These are phyloP conservation scores for Linyphia triangularis DNA, from an alignment of 2,888 invertebrate species.

Conservation along the genomic window DNA sequence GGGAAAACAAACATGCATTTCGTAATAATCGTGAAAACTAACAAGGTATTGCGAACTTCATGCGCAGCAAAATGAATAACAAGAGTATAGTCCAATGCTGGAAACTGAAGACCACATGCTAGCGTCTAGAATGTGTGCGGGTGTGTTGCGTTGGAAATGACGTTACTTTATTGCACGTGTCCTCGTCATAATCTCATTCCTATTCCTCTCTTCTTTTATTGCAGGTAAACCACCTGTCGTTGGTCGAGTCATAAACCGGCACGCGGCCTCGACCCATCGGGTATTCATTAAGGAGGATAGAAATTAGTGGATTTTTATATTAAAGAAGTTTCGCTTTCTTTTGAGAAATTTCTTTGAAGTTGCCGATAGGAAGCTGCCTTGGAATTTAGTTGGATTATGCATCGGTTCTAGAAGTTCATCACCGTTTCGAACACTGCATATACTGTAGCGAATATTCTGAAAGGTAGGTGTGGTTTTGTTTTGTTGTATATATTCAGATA, in stretches of 20 bases:
- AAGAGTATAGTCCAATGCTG: neutral
- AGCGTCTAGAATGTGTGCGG: conserved; percentile 2
- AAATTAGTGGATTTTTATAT: neutral
- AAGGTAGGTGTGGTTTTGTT: neutral
- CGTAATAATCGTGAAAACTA: neutral
- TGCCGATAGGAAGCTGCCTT: neutral
- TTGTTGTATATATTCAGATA: no score
- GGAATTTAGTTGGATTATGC: neutral
- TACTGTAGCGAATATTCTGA: neutral
- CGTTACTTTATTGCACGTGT: conserved; percentile 58
- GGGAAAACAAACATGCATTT: neutral
- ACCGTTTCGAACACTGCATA: neutral
- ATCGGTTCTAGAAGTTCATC: neutral
- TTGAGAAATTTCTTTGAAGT: neutral
- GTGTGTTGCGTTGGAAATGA: conserved; percentile 13
- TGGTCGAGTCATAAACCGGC: conserved; percentile 22
- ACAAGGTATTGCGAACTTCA: neutral
- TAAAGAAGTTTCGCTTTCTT: conserved; percentile 19
- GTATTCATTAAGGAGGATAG: no score
- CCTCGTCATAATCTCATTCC: conserved; percentile 47
- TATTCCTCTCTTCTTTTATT: conserved; percentile 33
- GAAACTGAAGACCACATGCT: neutral
- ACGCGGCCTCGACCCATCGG: conserved; percentile 19
- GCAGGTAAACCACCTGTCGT: conserved; percentile 69
- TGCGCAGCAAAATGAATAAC: neutral